Evolutionary conservation across 37 sponge, comb jelly and placozoan genomes (phyloP), one percentile per base, ranked within the genome.

Genomic region (Amphimedon queenslandica): DNA sequence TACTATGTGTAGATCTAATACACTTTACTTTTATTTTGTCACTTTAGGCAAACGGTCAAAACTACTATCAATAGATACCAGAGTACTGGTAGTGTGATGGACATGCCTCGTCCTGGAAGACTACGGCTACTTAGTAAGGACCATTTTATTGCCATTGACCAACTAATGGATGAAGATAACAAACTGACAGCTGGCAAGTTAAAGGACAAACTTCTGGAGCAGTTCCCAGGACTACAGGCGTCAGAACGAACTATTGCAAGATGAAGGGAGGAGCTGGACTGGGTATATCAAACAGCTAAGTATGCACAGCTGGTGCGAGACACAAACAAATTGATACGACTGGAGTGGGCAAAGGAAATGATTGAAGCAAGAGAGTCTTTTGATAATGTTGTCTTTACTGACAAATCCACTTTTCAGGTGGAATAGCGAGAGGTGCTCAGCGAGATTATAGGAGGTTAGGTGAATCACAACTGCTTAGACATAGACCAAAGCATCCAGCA

Each of bases 241-340:
- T 78, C 78, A 28, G 40, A 55, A 47, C 64, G 74, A 21, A 73
- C 81, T 40, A 32, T 81, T 30, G 40, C 56, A 51, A 25, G 66
- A 43, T 66, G 67, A 2, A 37, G 58, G 28, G 53, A 24, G 25
- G 55, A 64, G 18, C 58, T 78, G 20, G 78, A 70, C 29, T 78
- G 69, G 78, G 39, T 42, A 34, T 31, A 33, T n/a, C 37, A 37
- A 66, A 66, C 41, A 1, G 43, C 74, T 1, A 64, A 57, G 28
- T 81, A 81, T 53, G 72, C 74, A 33, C 81, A 81, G 55, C 40
- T 70, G 35, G 73, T 81, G 27, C 53, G 68, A 42, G 67, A 81
- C 0, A 34, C 16, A 4, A 81, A 81, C 67, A 73, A 81, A 23
- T 25, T 47, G 64, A 81, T 73, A 57, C 40, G 74, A 64, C 23